Conservation (phyloP, 1,140 invertebrate species). For the Parasteatoda tepidariorum region DNA sequence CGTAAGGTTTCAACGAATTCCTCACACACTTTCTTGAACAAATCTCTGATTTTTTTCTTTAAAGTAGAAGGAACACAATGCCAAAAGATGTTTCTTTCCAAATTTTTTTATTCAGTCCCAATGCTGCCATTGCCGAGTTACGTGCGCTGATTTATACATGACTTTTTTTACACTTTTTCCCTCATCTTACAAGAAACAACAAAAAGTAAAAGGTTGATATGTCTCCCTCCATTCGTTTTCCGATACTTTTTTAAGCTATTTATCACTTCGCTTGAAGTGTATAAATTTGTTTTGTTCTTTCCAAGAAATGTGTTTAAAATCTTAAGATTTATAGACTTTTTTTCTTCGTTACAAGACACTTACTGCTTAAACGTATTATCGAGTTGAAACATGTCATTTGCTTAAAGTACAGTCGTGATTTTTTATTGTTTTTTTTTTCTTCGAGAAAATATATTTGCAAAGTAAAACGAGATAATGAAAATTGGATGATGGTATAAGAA, state of each 20-base stretch:
- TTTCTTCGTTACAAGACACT: no score
- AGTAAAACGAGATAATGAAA: no score
- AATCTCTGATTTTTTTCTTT: not conserved
- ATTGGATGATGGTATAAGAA: no score
- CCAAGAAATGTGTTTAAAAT: no score
- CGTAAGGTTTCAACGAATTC: slow-evolving; percentile 35
- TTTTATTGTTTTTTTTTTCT: no score
- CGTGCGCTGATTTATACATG: slow-evolving; percentile 45
- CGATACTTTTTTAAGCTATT: not conserved
- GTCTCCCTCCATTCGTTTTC: no score
- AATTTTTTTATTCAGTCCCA: slow-evolving; percentile 21
- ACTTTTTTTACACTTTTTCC: not conserved
- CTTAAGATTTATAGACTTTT: no score
- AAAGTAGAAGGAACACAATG: not conserved
- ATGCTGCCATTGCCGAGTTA: slow-evolving; percentile 23
- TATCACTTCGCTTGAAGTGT: not conserved
- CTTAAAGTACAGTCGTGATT: no score
- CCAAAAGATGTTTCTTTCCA: not conserved
- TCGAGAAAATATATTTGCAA: no score
- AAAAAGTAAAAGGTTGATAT: slow-evolving; percentile 1
- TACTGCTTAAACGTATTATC: no score
- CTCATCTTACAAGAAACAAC: not conserved
- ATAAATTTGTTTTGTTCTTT: slow-evolving; percentile 5
- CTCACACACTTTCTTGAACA: slow-evolving; percentile 27
- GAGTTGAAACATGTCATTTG: no score